phyloP scores from a whole-genome alignment of 2,113 vertebrate genomes.

The Lipophrys pholis region DNA sequence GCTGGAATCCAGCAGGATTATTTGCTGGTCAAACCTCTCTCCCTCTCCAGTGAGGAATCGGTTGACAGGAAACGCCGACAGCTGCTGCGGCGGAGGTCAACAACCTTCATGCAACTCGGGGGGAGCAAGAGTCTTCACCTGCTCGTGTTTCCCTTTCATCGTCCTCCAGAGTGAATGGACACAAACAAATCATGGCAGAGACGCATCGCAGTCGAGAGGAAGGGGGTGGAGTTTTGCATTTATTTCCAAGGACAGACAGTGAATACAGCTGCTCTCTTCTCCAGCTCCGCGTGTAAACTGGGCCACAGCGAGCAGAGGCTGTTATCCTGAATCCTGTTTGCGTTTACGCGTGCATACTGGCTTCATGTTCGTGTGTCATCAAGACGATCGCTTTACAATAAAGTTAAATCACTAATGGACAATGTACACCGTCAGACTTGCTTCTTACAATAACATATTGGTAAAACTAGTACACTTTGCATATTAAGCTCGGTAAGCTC shows the following conservation, averaged over 20 bases:
- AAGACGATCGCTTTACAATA: slow-evolving; percentile 48
- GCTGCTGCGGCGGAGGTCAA: slow-evolving; percentile 27
- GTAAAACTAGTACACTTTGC: slow-evolving; percentile 72
- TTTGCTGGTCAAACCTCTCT: slow-evolving; percentile 28
- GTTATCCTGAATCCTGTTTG: slow-evolving; percentile 53
- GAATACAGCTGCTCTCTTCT: slow-evolving; percentile 75
- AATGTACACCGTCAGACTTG: slow-evolving; percentile 59
- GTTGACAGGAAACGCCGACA: slow-evolving; percentile 55
- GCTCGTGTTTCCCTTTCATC: slow-evolving; percentile 27
- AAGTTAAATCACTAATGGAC: slow-evolving; percentile 56
- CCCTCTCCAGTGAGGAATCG: slow-evolving; percentile 1
- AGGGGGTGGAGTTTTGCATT: slow-evolving; percentile 49
- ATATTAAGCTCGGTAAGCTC: slow-evolving; percentile 67
- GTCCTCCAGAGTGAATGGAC: slow-evolving; percentile 5
- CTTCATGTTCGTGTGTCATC: slow-evolving; percentile 42
- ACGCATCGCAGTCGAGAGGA: slow-evolving; percentile 45
- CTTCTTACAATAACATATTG: slow-evolving; percentile 60
- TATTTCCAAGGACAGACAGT: slow-evolving; percentile 77
- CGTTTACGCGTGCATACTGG: slow-evolving; percentile 31
- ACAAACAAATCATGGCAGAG: slow-evolving; percentile 47
- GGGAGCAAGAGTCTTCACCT: slow-evolving; percentile 36
- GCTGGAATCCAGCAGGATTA: not conserved
- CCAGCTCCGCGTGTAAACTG: slow-evolving; percentile 45
- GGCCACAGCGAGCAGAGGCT: slow-evolving; percentile 48
- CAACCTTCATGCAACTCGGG: not conserved